Conservation (phyloP, 2,113 vertebrate genomes). For the Lepisosteus oculatus region DNA sequence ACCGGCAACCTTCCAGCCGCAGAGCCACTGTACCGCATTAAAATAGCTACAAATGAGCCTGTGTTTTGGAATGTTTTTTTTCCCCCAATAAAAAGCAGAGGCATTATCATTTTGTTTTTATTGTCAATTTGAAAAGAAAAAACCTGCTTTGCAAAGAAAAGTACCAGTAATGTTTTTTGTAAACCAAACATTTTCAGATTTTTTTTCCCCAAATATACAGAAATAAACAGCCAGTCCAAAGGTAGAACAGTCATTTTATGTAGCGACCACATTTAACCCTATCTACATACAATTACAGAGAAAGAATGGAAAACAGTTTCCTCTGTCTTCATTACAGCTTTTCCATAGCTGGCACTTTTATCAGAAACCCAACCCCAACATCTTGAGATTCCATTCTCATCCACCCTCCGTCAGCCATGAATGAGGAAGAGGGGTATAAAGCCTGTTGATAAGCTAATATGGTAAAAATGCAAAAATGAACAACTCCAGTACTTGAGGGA, state of each 20-base stretch:
- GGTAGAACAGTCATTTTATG: slow-evolving; percentile 58
- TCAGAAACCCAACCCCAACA: no score
- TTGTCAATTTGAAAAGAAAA: neutral
- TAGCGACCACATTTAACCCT: slow-evolving; percentile 41
- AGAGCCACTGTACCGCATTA: no score
- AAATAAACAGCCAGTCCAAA: slow-evolving; percentile 53
- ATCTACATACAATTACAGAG: slow-evolving; percentile 50
- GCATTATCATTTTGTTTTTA: neutral
- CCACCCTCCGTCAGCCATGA: slow-evolving; percentile 7
- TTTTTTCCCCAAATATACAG: slow-evolving; percentile 53
- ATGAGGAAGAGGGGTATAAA: slow-evolving; percentile 21
- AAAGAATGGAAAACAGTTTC: slow-evolving; percentile 37
- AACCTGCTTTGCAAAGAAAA: slow-evolving; percentile 26
- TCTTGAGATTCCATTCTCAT: no score
- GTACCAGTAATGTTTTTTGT: slow-evolving; percentile 53
- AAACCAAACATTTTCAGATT: slow-evolving; percentile 43
- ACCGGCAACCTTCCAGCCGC: no score
- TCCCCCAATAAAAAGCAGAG: no score
- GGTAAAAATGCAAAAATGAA: no score
- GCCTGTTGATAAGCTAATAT: slow-evolving; percentile 16
- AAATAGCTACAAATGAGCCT: no score
- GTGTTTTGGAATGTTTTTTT: no score
- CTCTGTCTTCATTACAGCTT: no score
- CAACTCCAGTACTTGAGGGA: no score
- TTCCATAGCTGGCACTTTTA: no score